Evolutionary conservation across 2,113 vertebrate genomes (phyloP).

Genomic region (Hemichromis elongatus): DNA sequence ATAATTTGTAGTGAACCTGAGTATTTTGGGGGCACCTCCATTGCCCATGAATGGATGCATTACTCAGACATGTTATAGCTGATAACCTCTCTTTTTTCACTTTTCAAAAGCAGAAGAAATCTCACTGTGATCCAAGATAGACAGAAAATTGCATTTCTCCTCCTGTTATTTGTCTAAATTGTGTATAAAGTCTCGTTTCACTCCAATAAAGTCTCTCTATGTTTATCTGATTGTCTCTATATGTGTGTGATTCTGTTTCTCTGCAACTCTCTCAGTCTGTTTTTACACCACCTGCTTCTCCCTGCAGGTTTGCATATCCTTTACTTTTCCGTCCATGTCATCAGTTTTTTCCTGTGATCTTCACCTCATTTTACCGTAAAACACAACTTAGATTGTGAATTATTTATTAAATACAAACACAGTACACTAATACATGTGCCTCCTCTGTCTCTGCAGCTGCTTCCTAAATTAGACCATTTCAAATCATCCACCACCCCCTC

Average conservation of each 20-base stretch:
- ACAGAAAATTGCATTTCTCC: not conserved
- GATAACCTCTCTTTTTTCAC: not conserved
- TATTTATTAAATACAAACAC: not conserved
- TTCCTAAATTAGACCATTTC: slow-evolving; percentile 36
- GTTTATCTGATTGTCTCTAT: not conserved
- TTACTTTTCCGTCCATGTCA: not conserved
- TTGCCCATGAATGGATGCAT: not conserved
- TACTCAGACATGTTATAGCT: not conserved
- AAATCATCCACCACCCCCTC: slow-evolving; percentile 14
- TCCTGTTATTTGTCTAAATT: not conserved
- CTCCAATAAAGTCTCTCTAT: not conserved
- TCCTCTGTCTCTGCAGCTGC: slow-evolving; percentile 18
- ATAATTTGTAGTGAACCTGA: not conserved
- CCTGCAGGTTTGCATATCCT: not conserved
- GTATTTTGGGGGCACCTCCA: not conserved
- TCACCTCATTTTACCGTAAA: not conserved
- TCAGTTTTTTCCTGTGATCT: not conserved
- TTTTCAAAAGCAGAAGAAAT: not conserved
- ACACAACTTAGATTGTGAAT: not conserved
- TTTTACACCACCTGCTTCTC: not conserved
- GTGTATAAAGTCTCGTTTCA: not conserved
- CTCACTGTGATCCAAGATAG: not conserved
- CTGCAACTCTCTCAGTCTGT: not conserved
- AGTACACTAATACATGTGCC: not conserved
- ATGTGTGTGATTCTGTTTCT: not conserved